phyloP scores from a whole-genome alignment of 2,113 vertebrate species.

The Balaeniceps rex region DNA sequence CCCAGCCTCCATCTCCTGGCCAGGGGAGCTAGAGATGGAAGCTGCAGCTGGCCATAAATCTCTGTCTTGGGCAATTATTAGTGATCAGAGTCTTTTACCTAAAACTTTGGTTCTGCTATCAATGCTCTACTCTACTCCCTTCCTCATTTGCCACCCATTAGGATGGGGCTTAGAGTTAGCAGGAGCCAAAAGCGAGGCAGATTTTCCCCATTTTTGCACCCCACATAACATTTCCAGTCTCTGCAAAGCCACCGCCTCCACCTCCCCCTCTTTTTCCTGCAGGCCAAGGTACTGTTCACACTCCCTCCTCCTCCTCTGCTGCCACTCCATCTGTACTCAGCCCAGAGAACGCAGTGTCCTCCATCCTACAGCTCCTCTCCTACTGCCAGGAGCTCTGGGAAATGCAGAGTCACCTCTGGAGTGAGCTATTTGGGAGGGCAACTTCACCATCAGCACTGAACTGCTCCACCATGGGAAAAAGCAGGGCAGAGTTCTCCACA shows the following conservation, averaged over 20 bases:
- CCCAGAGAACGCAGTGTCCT: not conserved
- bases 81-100: not conserved
- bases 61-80: not conserved
- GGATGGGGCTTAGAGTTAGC: not conserved
- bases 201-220: conserved; percentile 50
- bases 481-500: not conserved
- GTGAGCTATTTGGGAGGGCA: not conserved
- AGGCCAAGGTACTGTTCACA: not conserved
- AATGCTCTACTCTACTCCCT: not conserved
- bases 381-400: not conserved
- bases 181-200: not conserved
- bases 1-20: not conserved
- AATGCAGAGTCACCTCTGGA: not conserved
- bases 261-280: not conserved
- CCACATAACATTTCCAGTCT: conserved; percentile 64
- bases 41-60: not conserved
- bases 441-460: not conserved
- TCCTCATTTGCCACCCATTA: not conserved
- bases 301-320: conserved; percentile 37
- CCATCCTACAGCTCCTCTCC: not conserved
- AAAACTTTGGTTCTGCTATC: not conserved
- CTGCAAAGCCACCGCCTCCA: not conserved
- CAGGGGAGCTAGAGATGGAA: not conserved
- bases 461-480: not conserved
- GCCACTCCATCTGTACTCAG: not conserved